phyloP scores from a whole-genome alignment of 1,140 invertebrate genomes.

The Hyles vespertilio region DNA sequence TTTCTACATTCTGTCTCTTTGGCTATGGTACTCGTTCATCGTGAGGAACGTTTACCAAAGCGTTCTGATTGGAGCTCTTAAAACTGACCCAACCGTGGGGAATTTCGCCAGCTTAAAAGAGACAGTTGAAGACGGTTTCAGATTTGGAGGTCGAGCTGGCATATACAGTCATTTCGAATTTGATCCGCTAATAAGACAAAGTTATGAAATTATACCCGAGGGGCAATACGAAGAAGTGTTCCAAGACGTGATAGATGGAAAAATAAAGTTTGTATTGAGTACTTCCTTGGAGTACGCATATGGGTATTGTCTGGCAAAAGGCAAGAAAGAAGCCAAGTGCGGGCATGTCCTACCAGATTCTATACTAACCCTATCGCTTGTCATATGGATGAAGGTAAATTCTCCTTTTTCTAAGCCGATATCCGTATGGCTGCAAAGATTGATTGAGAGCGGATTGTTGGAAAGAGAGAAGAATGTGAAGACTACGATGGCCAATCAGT shows the following conservation, averaged over 20 bases:
- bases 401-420: slow-evolving; percentile 40
- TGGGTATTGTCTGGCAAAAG: slow-evolving; percentile 42
- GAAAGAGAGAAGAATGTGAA: slow-evolving; percentile 13
- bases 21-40: slow-evolving; percentile 59
- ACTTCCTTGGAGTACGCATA: slow-evolving; percentile 52
- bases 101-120: slow-evolving; percentile 44
- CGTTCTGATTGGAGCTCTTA: slow-evolving; percentile 50
- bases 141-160: slow-evolving; percentile 43
- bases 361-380: slow-evolving; percentile 50
- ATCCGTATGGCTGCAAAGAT: slow-evolving; percentile 38
- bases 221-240: slow-evolving; percentile 40
- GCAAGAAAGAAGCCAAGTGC: slow-evolving; percentile 41
- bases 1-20: slow-evolving; percentile 50
- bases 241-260: slow-evolving; percentile 37
- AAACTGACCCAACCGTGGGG: slow-evolving; percentile 39
- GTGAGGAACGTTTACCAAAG: slow-evolving; percentile 57
- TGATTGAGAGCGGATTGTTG: slow-evolving; percentile 46
- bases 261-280: slow-evolving; percentile 46
- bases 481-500: slow-evolving; percentile 3
- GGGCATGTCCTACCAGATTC: slow-evolving; percentile 53
- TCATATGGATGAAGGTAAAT: slow-evolving; percentile 50
- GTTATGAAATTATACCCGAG: slow-evolving; percentile 43
- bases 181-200: slow-evolving; percentile 42
- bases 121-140: slow-evolving; percentile 9
- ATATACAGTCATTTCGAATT: slow-evolving; percentile 50